Conservation (phyloP, 2,113 vertebrate species). For the Fukomys damarensis region DNA sequence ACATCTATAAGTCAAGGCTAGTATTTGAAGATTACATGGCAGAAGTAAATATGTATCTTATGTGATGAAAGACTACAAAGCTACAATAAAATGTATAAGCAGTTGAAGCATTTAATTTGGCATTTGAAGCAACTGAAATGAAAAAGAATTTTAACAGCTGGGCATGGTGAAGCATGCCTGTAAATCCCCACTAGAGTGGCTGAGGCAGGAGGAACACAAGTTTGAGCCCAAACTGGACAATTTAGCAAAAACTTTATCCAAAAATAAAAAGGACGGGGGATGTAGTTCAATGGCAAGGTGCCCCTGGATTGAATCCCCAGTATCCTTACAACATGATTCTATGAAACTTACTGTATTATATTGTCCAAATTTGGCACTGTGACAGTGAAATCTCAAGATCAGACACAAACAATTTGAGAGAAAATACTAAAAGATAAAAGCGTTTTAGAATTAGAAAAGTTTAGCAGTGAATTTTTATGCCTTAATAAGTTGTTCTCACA, state of each 20-base stretch:
- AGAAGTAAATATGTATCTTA: constrained; percentile 14
- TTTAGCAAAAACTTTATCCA: not conserved
- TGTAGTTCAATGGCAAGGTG: not conserved
- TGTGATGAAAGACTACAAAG: not conserved
- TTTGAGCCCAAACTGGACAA: not conserved
- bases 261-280: not conserved
- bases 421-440: not conserved
- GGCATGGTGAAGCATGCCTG: not conserved
- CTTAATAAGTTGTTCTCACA: not conserved
- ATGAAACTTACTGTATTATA: not conserved
- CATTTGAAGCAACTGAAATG: constrained; percentile 43
- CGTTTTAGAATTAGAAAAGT: not conserved
- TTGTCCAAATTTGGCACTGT: constrained; percentile 28
- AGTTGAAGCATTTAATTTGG: not conserved
- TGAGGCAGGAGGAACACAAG: not conserved
- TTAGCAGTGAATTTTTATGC: not conserved
- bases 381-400: not conserved
- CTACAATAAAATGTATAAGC: not conserved
- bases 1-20: constrained; percentile 18
- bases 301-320: not conserved
- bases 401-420: not conserved
- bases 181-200: not conserved
- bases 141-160: not conserved
- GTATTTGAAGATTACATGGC: not conserved
- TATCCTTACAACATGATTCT: not conserved